These are phyloP conservation scores for Bilobella aurantiaca DNA, from an alignment of 1,140 invertebrate genomes.

Conservation along the genomic window DNA sequence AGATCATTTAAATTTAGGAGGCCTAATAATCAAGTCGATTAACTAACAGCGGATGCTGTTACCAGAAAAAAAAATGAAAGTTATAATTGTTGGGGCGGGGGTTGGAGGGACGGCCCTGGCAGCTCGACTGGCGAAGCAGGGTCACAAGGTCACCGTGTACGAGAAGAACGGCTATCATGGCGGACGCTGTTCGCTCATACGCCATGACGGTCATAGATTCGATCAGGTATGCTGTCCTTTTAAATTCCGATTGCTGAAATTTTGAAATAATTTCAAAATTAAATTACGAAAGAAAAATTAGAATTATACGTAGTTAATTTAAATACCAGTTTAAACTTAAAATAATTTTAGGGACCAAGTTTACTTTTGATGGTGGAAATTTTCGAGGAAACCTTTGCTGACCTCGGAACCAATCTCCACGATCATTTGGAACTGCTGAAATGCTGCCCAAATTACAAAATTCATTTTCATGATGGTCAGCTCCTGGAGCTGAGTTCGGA, in stretches of 20 bases:
- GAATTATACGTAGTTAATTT: background rate
- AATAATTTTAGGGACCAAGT: background rate
- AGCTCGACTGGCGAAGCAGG: background rate
- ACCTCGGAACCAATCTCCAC: background rate
- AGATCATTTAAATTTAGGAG: too few species aligned
- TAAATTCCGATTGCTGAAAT: too few species aligned
- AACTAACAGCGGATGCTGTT: too few species aligned
- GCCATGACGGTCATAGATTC: background rate
- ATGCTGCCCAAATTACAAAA: background rate
- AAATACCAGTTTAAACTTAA: background rate
- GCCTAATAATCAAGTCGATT: too few species aligned
- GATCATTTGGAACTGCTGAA: background rate
- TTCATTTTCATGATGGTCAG: background rate
- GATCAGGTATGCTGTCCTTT: constrained; percentile 1
- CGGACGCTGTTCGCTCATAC: background rate
- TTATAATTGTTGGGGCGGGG: background rate
- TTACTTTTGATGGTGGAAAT: background rate
- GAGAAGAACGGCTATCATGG: background rate
- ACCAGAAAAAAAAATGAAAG: background rate
- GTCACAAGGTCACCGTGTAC: background rate
- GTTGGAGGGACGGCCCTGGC: background rate
- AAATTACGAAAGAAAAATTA: background rate
- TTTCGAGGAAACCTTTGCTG: background rate
- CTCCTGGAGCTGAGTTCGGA: background rate
- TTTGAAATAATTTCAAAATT: too few species aligned